phyloP scores from a whole-genome alignment of 1,140 invertebrate species.

The Bombus sibiricus region DNA sequence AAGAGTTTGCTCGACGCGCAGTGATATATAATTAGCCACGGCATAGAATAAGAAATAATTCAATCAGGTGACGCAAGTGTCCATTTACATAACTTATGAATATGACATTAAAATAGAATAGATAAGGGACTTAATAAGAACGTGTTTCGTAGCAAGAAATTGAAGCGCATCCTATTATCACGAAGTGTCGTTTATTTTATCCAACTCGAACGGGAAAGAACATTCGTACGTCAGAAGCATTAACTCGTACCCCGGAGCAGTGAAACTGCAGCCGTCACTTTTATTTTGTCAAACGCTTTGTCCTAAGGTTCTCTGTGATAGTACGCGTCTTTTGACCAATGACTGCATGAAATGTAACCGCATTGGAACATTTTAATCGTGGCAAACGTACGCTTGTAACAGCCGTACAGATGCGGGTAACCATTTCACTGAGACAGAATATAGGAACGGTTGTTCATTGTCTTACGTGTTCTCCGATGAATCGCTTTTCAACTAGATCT shows the following conservation, averaged over 20 bases:
- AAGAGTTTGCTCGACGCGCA: too few relatives aligned
- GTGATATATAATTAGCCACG: neutral
- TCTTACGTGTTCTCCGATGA: neutral
- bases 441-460: neutral
- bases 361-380: conserved; percentile 2
- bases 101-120: too few relatives aligned
- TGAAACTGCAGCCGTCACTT: neutral
- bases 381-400: neutral
- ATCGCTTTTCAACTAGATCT: conserved; percentile 10
- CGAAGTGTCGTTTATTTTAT: too few relatives aligned
- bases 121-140: neutral
- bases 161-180: too few relatives aligned
- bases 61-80: neutral
- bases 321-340: too few relatives aligned
- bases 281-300: conserved; percentile 5
- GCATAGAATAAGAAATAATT: neutral
- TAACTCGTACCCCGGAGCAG: neutral
- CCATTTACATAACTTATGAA: neutral
- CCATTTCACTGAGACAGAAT: conserved; percentile 6
- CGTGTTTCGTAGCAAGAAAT: too few relatives aligned
- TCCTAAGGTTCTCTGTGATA: neutral
- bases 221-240: neutral
- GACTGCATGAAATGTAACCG: neutral
- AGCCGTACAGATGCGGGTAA: neutral
- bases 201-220: too few relatives aligned